Percentiles rank a stretch among this genome's conserved stretches.
Conservation (phyloP, 2,797 vertebrate genomes). For the Rhinatrema bivittatum region DNA sequence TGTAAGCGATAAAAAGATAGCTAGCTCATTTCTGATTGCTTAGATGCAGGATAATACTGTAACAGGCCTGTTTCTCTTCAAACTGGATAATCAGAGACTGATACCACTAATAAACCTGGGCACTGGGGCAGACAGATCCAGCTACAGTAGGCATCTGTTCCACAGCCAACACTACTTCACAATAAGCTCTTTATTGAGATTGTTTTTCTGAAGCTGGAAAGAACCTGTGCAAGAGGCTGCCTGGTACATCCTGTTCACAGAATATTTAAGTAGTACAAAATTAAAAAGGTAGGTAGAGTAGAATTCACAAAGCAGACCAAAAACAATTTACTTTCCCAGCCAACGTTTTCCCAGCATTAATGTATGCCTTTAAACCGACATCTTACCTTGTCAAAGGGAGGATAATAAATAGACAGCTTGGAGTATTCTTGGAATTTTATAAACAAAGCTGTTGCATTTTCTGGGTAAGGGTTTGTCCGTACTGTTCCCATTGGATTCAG, state of each 20-base stretch:
- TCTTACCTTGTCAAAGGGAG: conserved; percentile 92
- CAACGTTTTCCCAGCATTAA: neutral
- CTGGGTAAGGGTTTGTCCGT: conserved; percentile 90
- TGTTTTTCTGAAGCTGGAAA: neutral
- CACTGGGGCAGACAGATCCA: too few relatives aligned
- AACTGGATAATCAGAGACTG: too few relatives aligned
- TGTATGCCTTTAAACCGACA: neutral
- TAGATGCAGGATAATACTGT: too few relatives aligned
- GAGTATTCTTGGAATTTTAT: conserved; percentile 83
- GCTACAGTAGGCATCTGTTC: too few relatives aligned
- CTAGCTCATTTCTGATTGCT: too few relatives aligned
- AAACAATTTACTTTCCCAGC: neutral
- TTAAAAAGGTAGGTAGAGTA: neutral
- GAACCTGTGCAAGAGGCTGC: neutral
- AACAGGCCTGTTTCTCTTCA: too few relatives aligned
- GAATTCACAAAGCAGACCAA: neutral
- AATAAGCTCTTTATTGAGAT: too few relatives aligned
- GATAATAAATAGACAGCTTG: conserved; percentile 73
- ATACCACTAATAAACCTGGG: too few relatives aligned
- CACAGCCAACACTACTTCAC: too few relatives aligned
- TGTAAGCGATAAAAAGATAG: too few relatives aligned
- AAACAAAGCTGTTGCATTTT: conserved; percentile 89
- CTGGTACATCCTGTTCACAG: too few relatives aligned
- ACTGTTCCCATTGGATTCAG: conserved; percentile 96
- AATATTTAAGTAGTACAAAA: too few relatives aligned